Evolutionary conservation across 2,797 vertebrate species (phyloP), one percentile per base, ranked within the genome.

Genomic region (Platyrinchus mystaceus): DNA sequence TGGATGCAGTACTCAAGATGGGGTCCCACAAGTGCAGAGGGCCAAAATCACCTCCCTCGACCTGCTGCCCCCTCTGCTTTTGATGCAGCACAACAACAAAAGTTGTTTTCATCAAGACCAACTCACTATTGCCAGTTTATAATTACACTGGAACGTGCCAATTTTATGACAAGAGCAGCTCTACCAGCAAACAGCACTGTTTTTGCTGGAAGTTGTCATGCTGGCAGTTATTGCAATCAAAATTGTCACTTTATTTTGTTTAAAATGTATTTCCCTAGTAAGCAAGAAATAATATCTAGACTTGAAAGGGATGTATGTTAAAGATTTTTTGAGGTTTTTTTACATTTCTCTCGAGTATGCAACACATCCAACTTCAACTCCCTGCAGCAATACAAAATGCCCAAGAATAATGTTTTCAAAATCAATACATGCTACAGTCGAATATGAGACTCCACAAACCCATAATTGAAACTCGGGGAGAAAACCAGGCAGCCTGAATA

Each of bases 401-500:
- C 59, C 49, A 66, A 78, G 83, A 89, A 96, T 79, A 96, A 87
- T 94, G 74, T 91, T 96, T 95, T 94, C 84, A 89, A 76, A 93
- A 90, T 96, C 92, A 89, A 93, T 96, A 90, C n/a, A 19, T 82
- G 67, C 64, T 93, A 43, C 78, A 94, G 88, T 89, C 5, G 0
- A 78, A 90, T 95, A 89, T 78, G 86, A 94, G 88, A 78, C 76
- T 89, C 70, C 63, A 84, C 62, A 84, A 93, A 77, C 64, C 37
- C 47, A 4, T 93, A 96, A 96, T 86, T 95, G 92, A 93, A 95
- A 93, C 75, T 83, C 43, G 64, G 81, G 69, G 60, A 84, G 84
- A 94, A 94, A 93, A 80, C 52, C 80, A 89, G 46, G 67, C 78
- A 77, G 46, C 37, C 69, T 87, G 93, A 90, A 95, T 90, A 89